Base-by-base conservation (phyloP, 2,888 invertebrate genomes). In the Drosophila longiperda region DNA sequence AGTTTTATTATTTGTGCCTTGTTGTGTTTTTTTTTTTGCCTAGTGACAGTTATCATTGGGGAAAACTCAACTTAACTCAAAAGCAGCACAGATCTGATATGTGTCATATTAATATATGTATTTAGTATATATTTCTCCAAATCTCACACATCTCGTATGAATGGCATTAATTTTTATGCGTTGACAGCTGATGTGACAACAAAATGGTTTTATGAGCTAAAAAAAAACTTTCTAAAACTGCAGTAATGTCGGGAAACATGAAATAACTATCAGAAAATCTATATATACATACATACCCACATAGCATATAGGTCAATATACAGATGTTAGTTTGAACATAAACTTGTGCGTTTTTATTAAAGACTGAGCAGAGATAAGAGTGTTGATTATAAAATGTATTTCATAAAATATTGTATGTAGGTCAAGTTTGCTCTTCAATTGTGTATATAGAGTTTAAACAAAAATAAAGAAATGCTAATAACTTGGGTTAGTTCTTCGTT, bases 1-100 rank as follows among this genome's bases (percentile, higher is more conserved):
- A 62, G 58, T 53, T 77, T 65, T 61, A 69, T 66, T 81, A 55
- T 59, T 32, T 23, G 53, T 36, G 40, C 42, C 36, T 57, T 57
- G 11, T 50, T 38, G n/a, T 40, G 12, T 49, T 54, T 9, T 26
- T 54, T 9, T 26, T 59, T 20, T 36, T 48, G 33, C 20, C 12
- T 23, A 59, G 55, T 80, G 77, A 71, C 77, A 76, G 71, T 80
- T 67, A 78, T 78, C 62, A 62, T 58, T 63, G 78, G 73, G 78
- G 63, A 67, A 75, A 75, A 75, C 63, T 73, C 60, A 78, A 63
- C 63, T 78, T 53, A 78, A 63, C 40, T 55, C 9, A 23, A 45
- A 15, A 15, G 23, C 45, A 15, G 58, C 58, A 23, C 52, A 59
- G 63, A 58, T 29, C 49, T 32, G 40, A 55, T 60, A 38, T 7